phyloP scores from a whole-genome alignment of 1,140 invertebrate species.

The Microplitis demolitor region DNA sequence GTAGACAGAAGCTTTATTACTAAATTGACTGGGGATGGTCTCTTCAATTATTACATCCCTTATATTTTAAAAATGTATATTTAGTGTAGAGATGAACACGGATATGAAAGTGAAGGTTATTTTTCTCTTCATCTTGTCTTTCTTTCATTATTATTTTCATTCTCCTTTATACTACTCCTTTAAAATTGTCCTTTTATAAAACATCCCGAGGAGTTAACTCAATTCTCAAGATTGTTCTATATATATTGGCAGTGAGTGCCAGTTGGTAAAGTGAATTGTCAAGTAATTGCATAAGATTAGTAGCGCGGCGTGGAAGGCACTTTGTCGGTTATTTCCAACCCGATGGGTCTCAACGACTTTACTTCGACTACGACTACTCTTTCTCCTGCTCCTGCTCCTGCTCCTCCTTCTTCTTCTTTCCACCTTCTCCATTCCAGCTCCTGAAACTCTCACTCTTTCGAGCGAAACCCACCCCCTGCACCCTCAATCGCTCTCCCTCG shows the following conservation, averaged over 20 bases:
- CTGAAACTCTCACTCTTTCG: constrained; percentile 12
- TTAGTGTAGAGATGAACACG: not conserved
- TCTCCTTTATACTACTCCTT: not conserved
- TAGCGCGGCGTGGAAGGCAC: constrained; percentile 55
- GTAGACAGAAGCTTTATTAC: not conserved
- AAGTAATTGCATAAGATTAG: constrained; percentile 64
- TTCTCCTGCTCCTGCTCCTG: not conserved
- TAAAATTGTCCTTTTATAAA: not conserved
- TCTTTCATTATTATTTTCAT: not conserved
- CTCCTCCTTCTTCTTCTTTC: not conserved
- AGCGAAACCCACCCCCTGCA: not conserved
- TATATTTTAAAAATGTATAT: not conserved
- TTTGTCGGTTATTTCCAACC: constrained; percentile 61
- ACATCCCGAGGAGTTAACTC: constrained; percentile 44
- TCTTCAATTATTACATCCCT: not conserved
- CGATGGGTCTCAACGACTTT: constrained; percentile 61
- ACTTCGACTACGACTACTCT: constrained; percentile 48
- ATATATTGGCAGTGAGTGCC: constrained; percentile 50
- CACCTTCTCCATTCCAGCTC: constrained; percentile 13
- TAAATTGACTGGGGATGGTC: not conserved
- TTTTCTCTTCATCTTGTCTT: not conserved
- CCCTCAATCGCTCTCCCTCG: constrained; percentile 18
- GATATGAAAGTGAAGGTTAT: not conserved
- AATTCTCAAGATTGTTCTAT: constrained; percentile 54
- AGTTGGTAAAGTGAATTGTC: constrained; percentile 60